Conservation (phyloP, 64 coral and sea anemone genomes). For the Stylophora pistillata region DNA sequence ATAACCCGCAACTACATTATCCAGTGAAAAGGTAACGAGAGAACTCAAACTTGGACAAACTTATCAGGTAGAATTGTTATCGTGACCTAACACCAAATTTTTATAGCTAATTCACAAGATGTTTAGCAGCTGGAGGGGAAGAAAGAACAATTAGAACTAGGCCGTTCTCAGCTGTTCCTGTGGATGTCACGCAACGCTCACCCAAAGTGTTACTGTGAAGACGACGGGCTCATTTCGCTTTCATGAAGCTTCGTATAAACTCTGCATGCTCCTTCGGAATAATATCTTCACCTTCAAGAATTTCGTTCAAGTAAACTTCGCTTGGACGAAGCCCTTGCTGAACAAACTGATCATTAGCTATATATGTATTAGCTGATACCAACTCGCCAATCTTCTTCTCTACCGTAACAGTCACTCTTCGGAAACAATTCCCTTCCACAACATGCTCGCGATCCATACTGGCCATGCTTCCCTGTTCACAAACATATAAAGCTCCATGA, state of each 20-base stretch:
- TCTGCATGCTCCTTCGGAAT: slow-evolving; percentile 33
- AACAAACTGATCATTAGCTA: slow-evolving; percentile 46
- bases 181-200: too few species aligned
- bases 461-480: neutral
- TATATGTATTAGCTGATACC: slow-evolving; percentile 38
- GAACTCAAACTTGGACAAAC: too few species aligned
- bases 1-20: too few species aligned
- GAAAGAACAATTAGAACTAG: too few species aligned
- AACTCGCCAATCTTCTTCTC: slow-evolving; percentile 47
- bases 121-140: too few species aligned
- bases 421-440: neutral
- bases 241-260: slow-evolving; percentile 37
- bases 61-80: too few species aligned
- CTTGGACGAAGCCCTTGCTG: slow-evolving; percentile 42
- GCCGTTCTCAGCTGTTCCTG: too few species aligned
- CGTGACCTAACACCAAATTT: too few species aligned
- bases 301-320: slow-evolving; percentile 49
- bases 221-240: neutral
- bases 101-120: too few species aligned
- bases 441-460: slow-evolving; percentile 21
- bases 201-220: too few species aligned
- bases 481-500: slow-evolving; percentile 54
- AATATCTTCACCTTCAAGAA: slow-evolving; percentile 67
- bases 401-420: slow-evolving; percentile 40
- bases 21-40: too few species aligned